Base-by-base conservation (phyloP, 2,888 invertebrate species). In the Tinea trinotella region DNA sequence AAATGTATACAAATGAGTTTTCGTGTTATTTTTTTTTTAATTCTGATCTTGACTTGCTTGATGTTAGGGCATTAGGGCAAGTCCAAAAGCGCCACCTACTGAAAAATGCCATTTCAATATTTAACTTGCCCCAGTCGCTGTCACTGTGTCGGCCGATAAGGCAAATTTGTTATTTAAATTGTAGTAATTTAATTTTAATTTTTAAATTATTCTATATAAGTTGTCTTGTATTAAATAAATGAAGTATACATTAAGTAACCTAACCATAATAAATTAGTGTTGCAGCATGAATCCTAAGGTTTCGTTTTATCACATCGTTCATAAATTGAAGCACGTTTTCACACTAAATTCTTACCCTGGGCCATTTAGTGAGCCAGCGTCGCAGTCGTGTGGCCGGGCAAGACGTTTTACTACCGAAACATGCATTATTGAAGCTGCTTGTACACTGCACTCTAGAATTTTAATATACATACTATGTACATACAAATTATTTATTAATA, bases 281-380 rank as follows among this genome's bases (percentile, higher is more conserved):
- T 40, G 24, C 63, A 67, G 64, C 68, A 67, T 68, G 66, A 67
- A 65, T 62, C 64, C 64, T 65, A 67, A 62, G 70, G 73, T 70
- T 63, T 62, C 64, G 68, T 75, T 71, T 76, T 77, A 75, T 72
- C 76, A 77, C 74, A 71, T 74, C 71, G 70, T 76, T 74, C 65
- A 65, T 64, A 71, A 74, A 77, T 76, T 71, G 72, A 62, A 69
- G 70, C 79, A 80, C 78, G 78, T 77, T 68, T 71, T 66, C 64
- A 66, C 69, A 72, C 65, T 76, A 77, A 77, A 76, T 79, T 73
- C 68, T 70, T 70, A 66, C 67, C 67, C 68, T 68, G 67, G 69
- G 73, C 81, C 76, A 82, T 81, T 80, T 76, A 80, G 76, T 70
- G 71, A 70, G 67, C 68, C 66, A 60, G 63, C 67, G 62, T 68